phyloP scores from a whole-genome alignment of 2,797 vertebrate species.

The Rhodeus uyekii region DNA sequence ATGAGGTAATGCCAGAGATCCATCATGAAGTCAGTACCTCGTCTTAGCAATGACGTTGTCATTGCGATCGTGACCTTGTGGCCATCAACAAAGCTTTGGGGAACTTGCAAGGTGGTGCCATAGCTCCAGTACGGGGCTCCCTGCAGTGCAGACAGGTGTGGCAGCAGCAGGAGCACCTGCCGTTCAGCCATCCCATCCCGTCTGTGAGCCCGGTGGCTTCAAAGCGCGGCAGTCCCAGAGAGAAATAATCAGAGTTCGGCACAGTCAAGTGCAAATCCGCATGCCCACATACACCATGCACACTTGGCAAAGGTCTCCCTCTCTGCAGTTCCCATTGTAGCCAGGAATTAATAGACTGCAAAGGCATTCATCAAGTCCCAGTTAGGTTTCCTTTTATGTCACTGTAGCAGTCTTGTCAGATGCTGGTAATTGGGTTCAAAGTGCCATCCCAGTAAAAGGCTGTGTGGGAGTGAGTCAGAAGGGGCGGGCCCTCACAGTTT shows the following conservation, averaged over 20 bases:
- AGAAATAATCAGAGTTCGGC: conserved; percentile 38
- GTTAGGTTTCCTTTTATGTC: conserved; percentile 60
- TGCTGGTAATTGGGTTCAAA: conserved; percentile 64
- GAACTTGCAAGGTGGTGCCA: conserved; percentile 20
- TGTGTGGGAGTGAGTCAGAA: conserved; percentile 53
- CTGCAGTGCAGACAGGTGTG: conserved; percentile 64
- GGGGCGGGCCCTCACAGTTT: conserved; percentile 47
- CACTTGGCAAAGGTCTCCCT: conserved; percentile 46
- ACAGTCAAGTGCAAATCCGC: conserved; percentile 34
- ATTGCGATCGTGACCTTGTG: conserved; percentile 51
- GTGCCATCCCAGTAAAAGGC: conserved; percentile 59
- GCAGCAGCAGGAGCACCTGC: conserved; percentile 62
- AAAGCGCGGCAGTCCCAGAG: conserved; percentile 32
- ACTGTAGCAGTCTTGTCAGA: conserved; percentile 55
- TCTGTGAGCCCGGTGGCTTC: conserved; percentile 45
- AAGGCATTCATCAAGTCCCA: conserved; percentile 61
- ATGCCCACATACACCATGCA: conserved; percentile 37
- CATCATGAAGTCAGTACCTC: conserved; percentile 32
- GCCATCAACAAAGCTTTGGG: conserved; percentile 20
- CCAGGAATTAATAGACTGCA: conserved; percentile 62
- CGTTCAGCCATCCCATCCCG: conserved; percentile 47
- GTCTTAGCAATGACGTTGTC: conserved; percentile 50
- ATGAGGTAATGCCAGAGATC: conserved; percentile 54
- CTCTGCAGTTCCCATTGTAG: conserved; percentile 53
- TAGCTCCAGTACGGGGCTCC: conserved; percentile 54